phyloP scores from a whole-genome alignment of 2,113 vertebrate genomes.

The Phalacrocorax carbo region DNA sequence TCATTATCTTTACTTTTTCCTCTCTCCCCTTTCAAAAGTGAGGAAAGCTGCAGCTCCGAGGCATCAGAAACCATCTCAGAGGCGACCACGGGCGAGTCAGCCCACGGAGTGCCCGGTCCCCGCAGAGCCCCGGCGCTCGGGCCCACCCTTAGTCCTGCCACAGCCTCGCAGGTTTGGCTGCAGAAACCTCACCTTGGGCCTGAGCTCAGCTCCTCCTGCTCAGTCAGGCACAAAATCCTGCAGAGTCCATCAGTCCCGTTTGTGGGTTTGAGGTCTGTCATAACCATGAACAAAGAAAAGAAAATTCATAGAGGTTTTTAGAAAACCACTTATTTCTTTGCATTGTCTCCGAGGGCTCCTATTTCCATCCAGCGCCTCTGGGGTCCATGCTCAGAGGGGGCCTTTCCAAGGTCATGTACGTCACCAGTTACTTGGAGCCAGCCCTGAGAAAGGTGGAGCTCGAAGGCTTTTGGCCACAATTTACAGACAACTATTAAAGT shows the following conservation, averaged over 20 bases:
- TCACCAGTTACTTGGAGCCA: neutral
- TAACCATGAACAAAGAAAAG: neutral
- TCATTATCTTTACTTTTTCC: neutral
- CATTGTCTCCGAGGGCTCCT: neutral
- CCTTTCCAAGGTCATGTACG: neutral
- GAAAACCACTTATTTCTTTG: neutral
- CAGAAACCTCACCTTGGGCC: neutral
- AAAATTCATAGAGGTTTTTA: neutral
- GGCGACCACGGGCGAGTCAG: neutral
- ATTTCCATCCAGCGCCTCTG: neutral
- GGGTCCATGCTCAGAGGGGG: neutral
- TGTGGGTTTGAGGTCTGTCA: neutral
- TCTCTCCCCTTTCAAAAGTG: neutral
- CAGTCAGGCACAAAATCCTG: neutral
- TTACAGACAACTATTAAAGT: neutral
- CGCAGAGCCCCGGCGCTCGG: rapidly evolving
- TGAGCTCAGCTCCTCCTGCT: neutral
- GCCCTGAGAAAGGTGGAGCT: neutral
- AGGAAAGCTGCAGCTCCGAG: neutral
- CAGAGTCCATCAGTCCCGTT: neutral
- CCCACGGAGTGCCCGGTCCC: neutral
- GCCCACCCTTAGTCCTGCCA: neutral
- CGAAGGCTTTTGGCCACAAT: neutral
- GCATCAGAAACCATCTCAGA: neutral
- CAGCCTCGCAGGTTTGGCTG: neutral